Base-by-base conservation (phyloP, 2,888 invertebrate species). In the Hydropsyche betteni region DNA sequence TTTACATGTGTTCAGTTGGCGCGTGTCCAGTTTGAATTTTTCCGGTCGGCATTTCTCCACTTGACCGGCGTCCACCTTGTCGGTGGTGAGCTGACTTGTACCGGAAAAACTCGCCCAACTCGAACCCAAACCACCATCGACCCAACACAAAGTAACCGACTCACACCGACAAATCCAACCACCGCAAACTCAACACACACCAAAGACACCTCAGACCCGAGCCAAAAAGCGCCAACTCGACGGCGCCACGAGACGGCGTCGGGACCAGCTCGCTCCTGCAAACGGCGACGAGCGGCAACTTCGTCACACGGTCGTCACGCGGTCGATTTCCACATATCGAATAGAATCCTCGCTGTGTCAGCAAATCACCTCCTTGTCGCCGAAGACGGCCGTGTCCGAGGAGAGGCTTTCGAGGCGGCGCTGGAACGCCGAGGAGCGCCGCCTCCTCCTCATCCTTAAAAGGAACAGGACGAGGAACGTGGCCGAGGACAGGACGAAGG, bases 271-370 rank as follows among this genome's bases (percentile, higher is more conserved):
- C 53, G 14, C 14, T n/a, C n/a, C 53, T 2, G 53, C 53, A 24
- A 24, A 24, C 8, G 12, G 10, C 16, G 8, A 16, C 58, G 58
- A 58, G 4, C 58, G 64, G 75, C 81, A 80, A 81, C 82, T 83
- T 83, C 88, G 91, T 95, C 94, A 95, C 89, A 95, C 95, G 80
- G 95, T 95, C 83, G 95, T 95, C 83, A 95, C 95, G 80, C 95
- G 91, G 85, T 95, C 95, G 81, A 95, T 92, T 86, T 95, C 95
- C 84, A 95, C 94, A 86, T 95, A 95, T 84, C 94, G 93, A 88
- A 94, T 95, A 92, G 95, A 94, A 93, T 94, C 94, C 91, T 95
- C 94, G 92, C 92, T 94, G 90, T 94, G 95, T 95, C 95, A 95
- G 95, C 95, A 94, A 90, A 95, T 94, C 87, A 94, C 93, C 85